Evolutionary conservation across 2,113 vertebrate genomes (phyloP), one percentile per base, ranked within the genome.

Genomic region (Rhynchomys soricoides): DNA sequence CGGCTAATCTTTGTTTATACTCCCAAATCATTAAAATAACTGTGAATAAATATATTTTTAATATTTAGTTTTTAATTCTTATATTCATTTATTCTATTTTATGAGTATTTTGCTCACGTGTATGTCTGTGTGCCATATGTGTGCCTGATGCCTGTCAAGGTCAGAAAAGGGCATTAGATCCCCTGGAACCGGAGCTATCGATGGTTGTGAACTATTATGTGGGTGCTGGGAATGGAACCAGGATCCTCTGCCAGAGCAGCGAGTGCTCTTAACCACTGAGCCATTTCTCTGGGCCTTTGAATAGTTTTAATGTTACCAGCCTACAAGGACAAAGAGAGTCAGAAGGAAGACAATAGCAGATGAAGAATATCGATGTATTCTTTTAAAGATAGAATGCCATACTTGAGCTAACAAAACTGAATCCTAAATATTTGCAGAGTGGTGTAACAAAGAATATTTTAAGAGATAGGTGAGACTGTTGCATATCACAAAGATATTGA

Each of bases 321-420:
- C 87, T 96, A 75, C 21, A 48, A 37, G n/a, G 59, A 95, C 52
- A 77, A 92, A 71, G 81, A 73, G n/a, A 90, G 13, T 92, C 87
- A 95, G 55, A 94, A 68, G 88, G 31, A 77, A 77, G 48, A 73
- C 12, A 87, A 78, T 24, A 66, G 59, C 43, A 82, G 26, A 70
- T 86, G 21, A 86, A 24, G 40, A n/a, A 37, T 66, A 78, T 43
- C 16, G 50, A 50, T 64, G 85, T 3, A 83, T 68, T 70, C 82
- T 93, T 64, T 70, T 82, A 26, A 85, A 89, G 62, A 45, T 85
- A 57, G 68, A 88, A 83, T 91, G 40, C 34, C n/a, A 78, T 70
- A 59, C 4, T 74, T 91, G 40, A 93, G 40, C 40, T 86, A 31
- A 74, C 64, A 68, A 95, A 91, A 93, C 8, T 24, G n/a, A 83